Percentiles rank a stretch among this genome's conserved stretches.
Evolutionary conservation across 2,888 invertebrate species (phyloP).

Genomic region (Microctonus brassicae): DNA sequence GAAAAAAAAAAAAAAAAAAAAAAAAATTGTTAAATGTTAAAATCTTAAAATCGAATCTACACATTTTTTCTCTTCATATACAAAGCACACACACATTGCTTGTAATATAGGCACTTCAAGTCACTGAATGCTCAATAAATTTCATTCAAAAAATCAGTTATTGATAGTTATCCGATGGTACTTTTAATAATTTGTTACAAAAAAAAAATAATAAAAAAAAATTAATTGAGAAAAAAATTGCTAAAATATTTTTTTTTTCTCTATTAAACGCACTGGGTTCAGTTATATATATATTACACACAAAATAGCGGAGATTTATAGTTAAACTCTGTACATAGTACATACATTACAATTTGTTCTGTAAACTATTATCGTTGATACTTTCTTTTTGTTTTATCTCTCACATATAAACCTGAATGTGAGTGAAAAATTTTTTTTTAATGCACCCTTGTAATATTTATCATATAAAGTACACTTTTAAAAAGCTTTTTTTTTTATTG

Average conservation of each 20-base stretch:
- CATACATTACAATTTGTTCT: slow-evolving; percentile 56
- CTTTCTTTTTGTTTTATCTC: not conserved
- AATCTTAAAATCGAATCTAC: slow-evolving; percentile 5
- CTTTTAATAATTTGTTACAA: not conserved
- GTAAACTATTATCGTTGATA: slow-evolving; percentile 23
- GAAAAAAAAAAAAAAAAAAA: slow-evolving; percentile 38
- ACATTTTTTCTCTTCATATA: not conserved
- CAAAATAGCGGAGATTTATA: slow-evolving; percentile 37
- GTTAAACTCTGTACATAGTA: slow-evolving; percentile 63
- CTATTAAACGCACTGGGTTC: not conserved
- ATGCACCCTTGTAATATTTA: not conserved
- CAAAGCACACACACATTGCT: slow-evolving; percentile 10
- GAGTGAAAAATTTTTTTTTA: not conserved
- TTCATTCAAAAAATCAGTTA: not conserved
- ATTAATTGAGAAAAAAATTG: not conserved
- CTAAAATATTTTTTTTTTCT: not conserved
- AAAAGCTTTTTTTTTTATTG: slow-evolving; percentile 18
- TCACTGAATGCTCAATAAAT: not conserved
- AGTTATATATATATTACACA: slow-evolving; percentile 21
- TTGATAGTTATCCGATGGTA: not conserved
- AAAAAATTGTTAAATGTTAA: slow-evolving; percentile 8
- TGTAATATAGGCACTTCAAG: not conserved
- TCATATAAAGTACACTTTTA: slow-evolving; percentile 12
- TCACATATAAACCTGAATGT: not conserved
- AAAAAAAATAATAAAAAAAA: not conserved